Evolutionary conservation across 2,888 invertebrate genomes (phyloP).

Genomic region (Caenorhabditis imperialis): DNA sequence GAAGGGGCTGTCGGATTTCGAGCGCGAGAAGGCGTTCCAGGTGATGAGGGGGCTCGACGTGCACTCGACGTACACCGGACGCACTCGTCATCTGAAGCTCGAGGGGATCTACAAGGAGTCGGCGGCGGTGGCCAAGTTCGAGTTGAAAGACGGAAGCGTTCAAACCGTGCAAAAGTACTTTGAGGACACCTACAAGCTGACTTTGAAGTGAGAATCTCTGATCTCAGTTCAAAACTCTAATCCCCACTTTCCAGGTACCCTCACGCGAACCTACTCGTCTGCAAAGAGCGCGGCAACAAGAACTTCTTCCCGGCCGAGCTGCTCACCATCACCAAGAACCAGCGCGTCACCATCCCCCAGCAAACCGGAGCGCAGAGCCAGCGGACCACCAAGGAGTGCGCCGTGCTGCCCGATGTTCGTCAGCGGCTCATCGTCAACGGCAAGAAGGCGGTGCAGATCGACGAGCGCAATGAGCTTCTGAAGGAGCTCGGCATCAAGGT

Average conservation of each 20-base stretch:
- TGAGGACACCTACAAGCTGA: constrained; percentile 41
- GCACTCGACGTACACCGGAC: constrained; percentile 22
- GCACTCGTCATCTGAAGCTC: constrained; percentile 25
- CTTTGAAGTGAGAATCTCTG: constrained; percentile 29
- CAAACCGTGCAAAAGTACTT: constrained; percentile 44
- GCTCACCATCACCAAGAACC: constrained; percentile 52
- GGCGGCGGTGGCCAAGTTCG: constrained; percentile 24
- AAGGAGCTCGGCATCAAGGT: constrained; percentile 32
- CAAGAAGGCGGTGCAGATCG: constrained; percentile 11
- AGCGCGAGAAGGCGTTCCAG: constrained; percentile 20
- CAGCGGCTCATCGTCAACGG: constrained; percentile 36
- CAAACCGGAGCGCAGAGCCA: constrained; percentile 52
- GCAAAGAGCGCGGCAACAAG: constrained; percentile 50
- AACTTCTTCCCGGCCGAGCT: constrained; percentile 62
- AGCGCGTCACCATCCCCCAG: constrained; percentile 64
- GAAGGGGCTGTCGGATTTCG: constrained; percentile 6
- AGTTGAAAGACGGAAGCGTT: constrained; percentile 19
- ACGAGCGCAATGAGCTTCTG: constrained; percentile 16
- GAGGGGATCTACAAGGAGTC: constrained; percentile 34
- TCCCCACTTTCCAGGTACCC: constrained; percentile 47
- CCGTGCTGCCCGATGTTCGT: constrained; percentile 44
- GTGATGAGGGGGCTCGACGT: constrained; percentile 46
- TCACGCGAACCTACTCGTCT: constrained; percentile 47
- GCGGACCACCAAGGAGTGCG: constrained; percentile 58
- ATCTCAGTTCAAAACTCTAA: background rate